Conservation (phyloP, 2,888 invertebrate species). For the Ichneumon xanthorius region DNA sequence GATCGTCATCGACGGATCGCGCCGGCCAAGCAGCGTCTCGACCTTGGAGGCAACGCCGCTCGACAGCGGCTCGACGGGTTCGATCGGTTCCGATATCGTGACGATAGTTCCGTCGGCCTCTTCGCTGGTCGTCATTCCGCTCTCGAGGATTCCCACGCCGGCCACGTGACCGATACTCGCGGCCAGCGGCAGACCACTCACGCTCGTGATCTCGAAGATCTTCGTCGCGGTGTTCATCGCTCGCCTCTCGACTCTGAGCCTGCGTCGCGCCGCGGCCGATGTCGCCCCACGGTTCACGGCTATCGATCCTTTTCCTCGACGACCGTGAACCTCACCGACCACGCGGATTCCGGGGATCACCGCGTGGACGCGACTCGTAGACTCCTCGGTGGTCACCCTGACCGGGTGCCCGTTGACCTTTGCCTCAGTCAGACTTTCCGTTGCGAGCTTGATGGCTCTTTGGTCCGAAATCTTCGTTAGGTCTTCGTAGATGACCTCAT, state of each 20-base stretch:
- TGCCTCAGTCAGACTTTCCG: constrained; percentile 42
- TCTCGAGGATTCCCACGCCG: constrained; percentile 81
- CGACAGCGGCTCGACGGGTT: constrained; percentile 75
- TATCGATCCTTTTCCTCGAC: constrained; percentile 61
- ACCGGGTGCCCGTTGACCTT: constrained; percentile 69
- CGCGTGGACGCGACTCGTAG: constrained; percentile 14
- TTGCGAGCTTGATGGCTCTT: constrained; percentile 41
- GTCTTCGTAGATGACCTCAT: neutral
- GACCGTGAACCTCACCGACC: constrained; percentile 47
- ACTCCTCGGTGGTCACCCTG: constrained; percentile 72
- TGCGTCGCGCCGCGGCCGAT: constrained; percentile 60
- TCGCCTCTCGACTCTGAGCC: constrained; percentile 75
- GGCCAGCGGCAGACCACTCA: constrained; percentile 76
- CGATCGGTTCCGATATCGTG: constrained; percentile 79
- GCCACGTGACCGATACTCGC: constrained; percentile 79
- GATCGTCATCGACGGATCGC: constrained; percentile 67
- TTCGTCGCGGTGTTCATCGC: constrained; percentile 70
- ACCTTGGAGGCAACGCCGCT: constrained; percentile 71
- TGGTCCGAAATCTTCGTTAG: constrained; percentile 11
- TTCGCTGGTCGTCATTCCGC: constrained; percentile 61
- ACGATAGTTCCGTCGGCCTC: constrained; percentile 66
- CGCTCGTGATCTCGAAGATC: constrained; percentile 78
- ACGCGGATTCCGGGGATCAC: neutral
- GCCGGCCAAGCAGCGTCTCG: constrained; percentile 69
- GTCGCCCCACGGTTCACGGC: constrained; percentile 35